These are phyloP conservation scores for Odontothrips loti DNA, from an alignment of 2,888 invertebrate species.

Conservation along the genomic window DNA sequence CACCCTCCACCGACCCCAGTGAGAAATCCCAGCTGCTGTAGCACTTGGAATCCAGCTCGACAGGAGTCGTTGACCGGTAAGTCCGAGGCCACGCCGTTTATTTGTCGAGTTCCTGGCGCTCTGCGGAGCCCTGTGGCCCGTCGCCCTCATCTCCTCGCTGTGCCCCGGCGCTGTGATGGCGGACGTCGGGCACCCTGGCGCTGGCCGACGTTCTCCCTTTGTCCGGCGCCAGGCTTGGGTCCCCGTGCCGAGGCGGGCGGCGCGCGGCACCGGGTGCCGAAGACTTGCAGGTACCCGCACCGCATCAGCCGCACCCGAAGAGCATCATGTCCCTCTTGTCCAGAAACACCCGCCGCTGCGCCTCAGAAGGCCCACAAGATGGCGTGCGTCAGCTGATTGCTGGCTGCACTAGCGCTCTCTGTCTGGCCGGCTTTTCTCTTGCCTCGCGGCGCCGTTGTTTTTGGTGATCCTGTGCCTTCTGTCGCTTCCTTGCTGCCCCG, in stretches of 20 bases:
- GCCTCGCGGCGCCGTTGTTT: too few species aligned
- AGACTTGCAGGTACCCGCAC: not conserved
- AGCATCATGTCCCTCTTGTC: not conserved
- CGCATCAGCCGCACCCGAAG: too few species aligned
- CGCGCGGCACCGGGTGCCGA: not conserved
- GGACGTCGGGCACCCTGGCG: too few species aligned
- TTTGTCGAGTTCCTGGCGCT: not conserved
- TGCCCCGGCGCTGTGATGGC: too few species aligned
- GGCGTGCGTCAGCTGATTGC: conserved; percentile 11
- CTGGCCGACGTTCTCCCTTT: too few species aligned
- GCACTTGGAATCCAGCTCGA: not conserved
- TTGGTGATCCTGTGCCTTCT: too few species aligned
- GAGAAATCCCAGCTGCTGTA: not conserved
- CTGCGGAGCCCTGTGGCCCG: too few species aligned
- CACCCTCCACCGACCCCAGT: not conserved
- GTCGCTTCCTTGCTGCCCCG: too few species aligned
- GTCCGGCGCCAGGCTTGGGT: not conserved
- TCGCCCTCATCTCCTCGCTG: too few species aligned
- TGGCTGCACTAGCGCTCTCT: not conserved
- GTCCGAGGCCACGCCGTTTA: too few species aligned
- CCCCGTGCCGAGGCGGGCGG: not conserved
- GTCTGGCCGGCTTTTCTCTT: too few species aligned
- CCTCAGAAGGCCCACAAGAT: conserved; percentile 4
- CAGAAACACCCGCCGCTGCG: not conserved
- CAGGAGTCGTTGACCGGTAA: not conserved